Percentiles rank a stretch among this genome's conserved stretches.
phyloP scores from a whole-genome alignment of 2,888 invertebrate species.

The Andrena flavipes region DNA sequence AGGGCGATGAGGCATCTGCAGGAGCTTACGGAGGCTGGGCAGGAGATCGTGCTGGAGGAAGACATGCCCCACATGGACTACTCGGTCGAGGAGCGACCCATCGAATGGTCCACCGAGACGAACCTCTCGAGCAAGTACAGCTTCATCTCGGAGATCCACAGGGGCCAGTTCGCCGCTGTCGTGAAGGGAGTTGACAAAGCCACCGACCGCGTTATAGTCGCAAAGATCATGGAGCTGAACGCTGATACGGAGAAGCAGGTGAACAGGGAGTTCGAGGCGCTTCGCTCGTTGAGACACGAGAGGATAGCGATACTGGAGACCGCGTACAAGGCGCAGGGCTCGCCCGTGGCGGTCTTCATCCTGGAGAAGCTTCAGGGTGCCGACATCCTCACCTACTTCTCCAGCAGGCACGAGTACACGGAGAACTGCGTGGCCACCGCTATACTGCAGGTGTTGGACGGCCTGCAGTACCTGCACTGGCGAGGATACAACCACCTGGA shows the following conservation, averaged over 20 bases:
- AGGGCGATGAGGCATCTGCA: constrained; percentile 94
- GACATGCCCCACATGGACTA: constrained; percentile 90
- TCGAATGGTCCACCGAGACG: constrained; percentile 90
- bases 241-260: constrained; percentile 87
- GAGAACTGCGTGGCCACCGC: constrained; percentile 96
- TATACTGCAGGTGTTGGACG: constrained; percentile 94
- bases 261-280: constrained; percentile 93
- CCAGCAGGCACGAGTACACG: constrained; percentile 94
- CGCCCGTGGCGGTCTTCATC: constrained; percentile 90
- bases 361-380: constrained; percentile 96
- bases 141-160: constrained; percentile 93
- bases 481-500: constrained; percentile 95
- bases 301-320: constrained; percentile 92
- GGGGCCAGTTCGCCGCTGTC: constrained; percentile 95
- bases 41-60: constrained; percentile 88
- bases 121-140: constrained; percentile 91
- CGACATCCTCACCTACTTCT: constrained; percentile 95
- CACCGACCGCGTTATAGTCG: constrained; percentile 91
- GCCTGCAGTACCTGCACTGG: constrained; percentile 97
- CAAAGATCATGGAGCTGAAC: constrained; percentile 92
- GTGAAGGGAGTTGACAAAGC: constrained; percentile 92
- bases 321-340: constrained; percentile 90
- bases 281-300: constrained; percentile 94
- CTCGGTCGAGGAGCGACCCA: constrained; percentile 89
- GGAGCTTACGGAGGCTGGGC: constrained; percentile 93